Conservation (phyloP, 2,113 vertebrate species). For the Rhinopomastus cyanomelas region DNA sequence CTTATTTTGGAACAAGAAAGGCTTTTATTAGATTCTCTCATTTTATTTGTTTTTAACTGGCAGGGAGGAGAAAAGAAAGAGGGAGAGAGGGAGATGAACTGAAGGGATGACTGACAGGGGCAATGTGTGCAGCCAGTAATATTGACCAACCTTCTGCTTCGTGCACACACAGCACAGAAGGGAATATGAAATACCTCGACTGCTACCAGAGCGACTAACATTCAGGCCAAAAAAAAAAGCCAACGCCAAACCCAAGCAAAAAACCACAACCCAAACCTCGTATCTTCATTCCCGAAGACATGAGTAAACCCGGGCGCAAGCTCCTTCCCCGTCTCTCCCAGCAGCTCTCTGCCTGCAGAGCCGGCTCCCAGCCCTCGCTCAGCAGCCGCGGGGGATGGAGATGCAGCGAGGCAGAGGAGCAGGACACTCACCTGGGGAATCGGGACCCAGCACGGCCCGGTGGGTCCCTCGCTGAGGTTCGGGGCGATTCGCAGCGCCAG, state of each 20-base stretch:
- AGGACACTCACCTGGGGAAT: too few relatives aligned
- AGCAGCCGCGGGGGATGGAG: too few relatives aligned
- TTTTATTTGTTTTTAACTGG: neutral
- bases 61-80: neutral
- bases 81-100: neutral
- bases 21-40: neutral
- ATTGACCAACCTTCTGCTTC: rapidly evolving
- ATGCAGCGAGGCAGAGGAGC: too few relatives aligned
- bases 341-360: too few relatives aligned
- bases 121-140: rapidly evolving
- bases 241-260: neutral
- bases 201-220: neutral
- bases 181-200: neutral
- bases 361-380: too few relatives aligned
- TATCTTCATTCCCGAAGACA: too few relatives aligned
- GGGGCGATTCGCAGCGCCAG: too few relatives aligned
- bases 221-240: rapidly evolving
- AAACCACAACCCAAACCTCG: too few relatives aligned
- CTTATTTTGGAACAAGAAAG: neutral
- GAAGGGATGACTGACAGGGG: neutral
- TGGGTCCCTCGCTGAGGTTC: too few relatives aligned
- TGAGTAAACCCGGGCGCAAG: too few relatives aligned
- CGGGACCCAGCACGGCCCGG: too few relatives aligned
- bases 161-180: rapidly evolving
- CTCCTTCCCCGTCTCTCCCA: too few relatives aligned